Base-by-base conservation (phyloP, 2,797 vertebrate genomes). In the Megalops cyprinoides region DNA sequence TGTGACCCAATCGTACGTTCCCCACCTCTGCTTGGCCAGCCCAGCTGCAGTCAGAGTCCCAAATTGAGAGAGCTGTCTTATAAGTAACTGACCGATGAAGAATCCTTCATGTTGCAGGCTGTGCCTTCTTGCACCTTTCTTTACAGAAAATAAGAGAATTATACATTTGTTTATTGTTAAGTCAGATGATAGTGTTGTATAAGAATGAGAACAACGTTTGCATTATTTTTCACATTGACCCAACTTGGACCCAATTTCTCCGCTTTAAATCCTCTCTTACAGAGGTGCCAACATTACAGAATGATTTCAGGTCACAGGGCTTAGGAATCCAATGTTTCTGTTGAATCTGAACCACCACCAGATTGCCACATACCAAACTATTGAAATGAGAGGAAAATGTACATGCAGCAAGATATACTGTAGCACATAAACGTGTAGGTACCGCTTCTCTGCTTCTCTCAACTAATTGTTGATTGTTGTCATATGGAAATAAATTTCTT, bases 1-100 rank as follows among this genome's bases (percentile, higher is more conserved):
- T 87, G 85, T 92, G 90, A 94, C 89, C 87, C 84, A 85, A 83
- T 91, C 84, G 67, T 8, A 58, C 81, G 71, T 62, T 77, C 39
- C 44, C 55, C 34, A 25, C 4, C 31, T 76, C 18, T 79, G 49
- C 86, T 69, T 25, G 37, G 31, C 51, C 25, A 81, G 51, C 71
- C 8, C 53, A 34, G 74, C 46, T 7, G 37, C 67, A 46, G 74
- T 82, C 49, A 37, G 56, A 82, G 65, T 81, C 53, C 73, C 42
- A 60, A 34, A 4, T 14, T 25, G 39, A 75, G 39, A 39, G 51
- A 15, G 55, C 34, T 60, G 6, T 23, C 62, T 42, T 65, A 12
- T 46, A 51, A 78, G 75, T 44, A 31, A 46, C 65, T 49, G 25
- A 4, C 37, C 39, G 75, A 77, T 34, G 76, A 77, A 60, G 42